Percentiles rank a stretch among this genome's conserved stretches.
Evolutionary conservation across 2,113 vertebrate species (phyloP).

Genomic region (Mungos mungo): DNA sequence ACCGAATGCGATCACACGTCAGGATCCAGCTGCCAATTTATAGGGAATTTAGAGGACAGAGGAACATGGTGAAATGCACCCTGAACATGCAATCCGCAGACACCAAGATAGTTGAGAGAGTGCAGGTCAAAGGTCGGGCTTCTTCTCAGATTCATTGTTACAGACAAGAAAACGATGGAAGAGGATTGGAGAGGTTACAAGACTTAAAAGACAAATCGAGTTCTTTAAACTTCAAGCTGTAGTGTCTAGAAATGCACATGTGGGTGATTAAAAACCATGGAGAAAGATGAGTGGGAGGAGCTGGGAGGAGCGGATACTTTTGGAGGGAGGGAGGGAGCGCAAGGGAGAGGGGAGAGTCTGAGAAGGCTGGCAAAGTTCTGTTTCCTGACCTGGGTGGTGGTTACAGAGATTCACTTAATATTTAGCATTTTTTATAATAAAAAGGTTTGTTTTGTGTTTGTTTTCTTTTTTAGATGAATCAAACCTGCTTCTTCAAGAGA

Average conservation of each 20-base stretch:
- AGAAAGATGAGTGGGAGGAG: neutral
- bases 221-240: neutral
- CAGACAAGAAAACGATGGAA: neutral
- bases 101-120: neutral
- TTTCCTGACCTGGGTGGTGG: neutral
- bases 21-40: neutral
- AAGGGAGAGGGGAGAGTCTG: neutral
- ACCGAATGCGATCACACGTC: neutral
- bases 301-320: neutral
- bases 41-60: neutral
- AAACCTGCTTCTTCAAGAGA: neutral
- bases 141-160: neutral
- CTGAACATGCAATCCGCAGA: neutral
- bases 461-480: neutral
- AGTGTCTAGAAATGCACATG: neutral
- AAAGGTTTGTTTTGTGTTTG: neutral
- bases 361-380: neutral
- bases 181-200: neutral
- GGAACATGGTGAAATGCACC: neutral
- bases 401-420: neutral
- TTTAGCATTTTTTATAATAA: slow-evolving; percentile 23
- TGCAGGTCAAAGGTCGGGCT: neutral
- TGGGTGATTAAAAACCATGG: neutral
- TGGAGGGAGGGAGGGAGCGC: neutral
- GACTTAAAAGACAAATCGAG: neutral